These are phyloP conservation scores for Thunnus thynnus DNA, from an alignment of 2,113 vertebrate genomes.

Conservation along the genomic window DNA sequence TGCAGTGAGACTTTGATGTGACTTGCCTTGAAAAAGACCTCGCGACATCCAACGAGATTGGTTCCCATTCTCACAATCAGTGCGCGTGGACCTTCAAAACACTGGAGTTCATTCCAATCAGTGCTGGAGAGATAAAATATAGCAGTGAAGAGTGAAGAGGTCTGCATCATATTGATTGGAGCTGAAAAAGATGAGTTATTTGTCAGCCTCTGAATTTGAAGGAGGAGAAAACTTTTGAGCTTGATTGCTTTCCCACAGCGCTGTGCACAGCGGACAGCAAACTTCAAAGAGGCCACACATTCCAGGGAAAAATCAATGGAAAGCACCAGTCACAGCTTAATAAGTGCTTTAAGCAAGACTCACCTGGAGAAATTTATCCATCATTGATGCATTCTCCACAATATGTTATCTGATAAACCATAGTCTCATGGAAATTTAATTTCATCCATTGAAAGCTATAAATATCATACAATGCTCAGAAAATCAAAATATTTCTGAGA, in stretches of 20 bases:
- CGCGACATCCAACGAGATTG: conserved; percentile 46
- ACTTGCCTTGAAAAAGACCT: conserved; percentile 50
- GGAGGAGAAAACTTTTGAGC: conserved; percentile 69
- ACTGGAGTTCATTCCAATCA: conserved; percentile 82
- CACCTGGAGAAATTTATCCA: conserved; percentile 40
- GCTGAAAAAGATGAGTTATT: conserved; percentile 77
- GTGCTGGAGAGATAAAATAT: conserved; percentile 59
- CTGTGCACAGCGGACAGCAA: conserved; percentile 39
- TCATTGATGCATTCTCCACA: neutral
- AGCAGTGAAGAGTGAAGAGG: conserved; percentile 55
- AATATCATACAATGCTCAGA: neutral
- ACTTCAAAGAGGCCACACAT: conserved; percentile 67
- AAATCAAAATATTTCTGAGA: neutral
- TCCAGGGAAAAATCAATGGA: conserved; percentile 78
- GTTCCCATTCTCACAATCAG: conserved; percentile 68
- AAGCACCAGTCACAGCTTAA: conserved; percentile 40
- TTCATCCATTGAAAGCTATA: neutral
- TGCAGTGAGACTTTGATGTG: conserved; percentile 52
- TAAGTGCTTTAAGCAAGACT: conserved; percentile 46
- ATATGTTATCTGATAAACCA: conserved; percentile 27
- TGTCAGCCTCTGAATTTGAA: conserved; percentile 76
- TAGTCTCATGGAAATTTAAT: neutral
- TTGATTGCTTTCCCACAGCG: conserved; percentile 77
- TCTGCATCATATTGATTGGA: conserved; percentile 78
- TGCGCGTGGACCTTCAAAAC: conserved; percentile 53